Conservation (phyloP, 2,113 vertebrate genomes). For the Furnarius figulus region DNA sequence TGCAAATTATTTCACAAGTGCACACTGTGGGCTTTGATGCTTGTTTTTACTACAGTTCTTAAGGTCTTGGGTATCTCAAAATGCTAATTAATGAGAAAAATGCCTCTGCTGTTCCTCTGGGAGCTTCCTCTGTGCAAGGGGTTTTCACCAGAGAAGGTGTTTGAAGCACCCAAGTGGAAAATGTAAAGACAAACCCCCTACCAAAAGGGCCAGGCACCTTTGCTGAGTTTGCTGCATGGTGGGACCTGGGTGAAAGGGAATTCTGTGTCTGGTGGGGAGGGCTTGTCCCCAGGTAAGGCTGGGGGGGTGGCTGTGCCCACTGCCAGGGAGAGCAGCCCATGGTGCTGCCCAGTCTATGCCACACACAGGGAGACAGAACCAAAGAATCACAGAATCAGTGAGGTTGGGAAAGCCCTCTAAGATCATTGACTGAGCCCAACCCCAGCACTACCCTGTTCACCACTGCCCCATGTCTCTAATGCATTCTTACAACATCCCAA, state of each 20-base stretch:
- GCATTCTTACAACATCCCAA: not conserved
- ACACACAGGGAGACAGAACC: rapidly evolving
- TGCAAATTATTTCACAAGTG: not conserved
- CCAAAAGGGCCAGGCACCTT: not conserved
- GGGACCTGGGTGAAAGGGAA: not conserved
- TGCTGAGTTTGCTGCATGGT: not conserved
- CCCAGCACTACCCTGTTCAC: not conserved
- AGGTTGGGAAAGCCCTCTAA: not conserved
- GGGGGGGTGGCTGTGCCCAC: not conserved
- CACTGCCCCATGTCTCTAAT: not conserved
- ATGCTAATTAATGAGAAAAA: not conserved
- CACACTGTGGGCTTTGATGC: not conserved
- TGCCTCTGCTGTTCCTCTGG: not conserved
- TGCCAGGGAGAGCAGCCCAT: rapidly evolving
- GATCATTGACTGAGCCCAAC: rapidly evolving
- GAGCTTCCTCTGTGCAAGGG: not conserved
- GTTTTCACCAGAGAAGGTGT: not conserved
- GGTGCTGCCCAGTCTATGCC: rapidly evolving
- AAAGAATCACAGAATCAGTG: not conserved
- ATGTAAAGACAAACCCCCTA: not conserved
- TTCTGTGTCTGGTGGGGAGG: not conserved
- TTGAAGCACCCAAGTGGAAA: not conserved
- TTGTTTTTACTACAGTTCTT: not conserved
- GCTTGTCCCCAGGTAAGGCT: not conserved
- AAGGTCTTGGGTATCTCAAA: not conserved